A percentile compares a stretch with the other conserved stretches of the same genome.
phyloP scores from a whole-genome alignment of 2,797 vertebrate species.

The Apodemus agrarius region DNA sequence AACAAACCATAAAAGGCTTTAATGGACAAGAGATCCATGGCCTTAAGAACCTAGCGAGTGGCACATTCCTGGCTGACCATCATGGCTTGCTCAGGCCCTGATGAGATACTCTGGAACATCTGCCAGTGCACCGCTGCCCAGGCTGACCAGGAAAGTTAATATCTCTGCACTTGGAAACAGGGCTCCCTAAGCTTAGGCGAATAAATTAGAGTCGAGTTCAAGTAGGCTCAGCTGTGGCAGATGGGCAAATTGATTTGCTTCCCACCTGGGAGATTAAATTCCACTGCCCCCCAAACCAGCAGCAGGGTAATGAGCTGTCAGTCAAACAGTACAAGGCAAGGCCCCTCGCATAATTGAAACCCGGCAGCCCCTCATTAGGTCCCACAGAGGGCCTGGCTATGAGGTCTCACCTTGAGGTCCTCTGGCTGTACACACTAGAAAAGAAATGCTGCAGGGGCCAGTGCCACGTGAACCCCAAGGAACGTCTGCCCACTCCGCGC shows the following conservation, averaged over 20 bases:
- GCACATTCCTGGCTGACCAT: background rate
- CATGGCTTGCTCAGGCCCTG: background rate
- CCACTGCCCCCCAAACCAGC: constrained; percentile 88
- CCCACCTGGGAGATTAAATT: constrained; percentile 96
- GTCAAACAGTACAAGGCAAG: constrained; percentile 86
- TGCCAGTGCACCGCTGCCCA: constrained; percentile 73
- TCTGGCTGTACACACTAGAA: constrained; percentile 61
- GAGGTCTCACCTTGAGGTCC: constrained; percentile 84
- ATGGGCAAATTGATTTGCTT: constrained; percentile 95
- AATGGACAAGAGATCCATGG: background rate
- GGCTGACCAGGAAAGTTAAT: constrained; percentile 89
- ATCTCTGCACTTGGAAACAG: constrained; percentile 91
- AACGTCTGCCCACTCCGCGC: constrained; percentile 69
- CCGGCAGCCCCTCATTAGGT: constrained; percentile 87
- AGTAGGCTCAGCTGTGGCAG: constrained; percentile 91
- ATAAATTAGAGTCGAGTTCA: constrained; percentile 94
- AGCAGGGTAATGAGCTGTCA: constrained; percentile 92
- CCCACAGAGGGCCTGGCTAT: constrained; percentile 85
- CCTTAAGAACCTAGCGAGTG: background rate
- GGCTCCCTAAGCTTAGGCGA: constrained; percentile 92
- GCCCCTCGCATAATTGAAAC: constrained; percentile 86
- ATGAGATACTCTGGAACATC: background rate
- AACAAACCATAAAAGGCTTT: constrained; percentile 69
- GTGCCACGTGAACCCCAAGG: constrained; percentile 73
- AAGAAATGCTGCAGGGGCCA: constrained; percentile 60